Conservation (phyloP, 2,888 invertebrate species). For the Agrenia bidenticulata region DNA sequence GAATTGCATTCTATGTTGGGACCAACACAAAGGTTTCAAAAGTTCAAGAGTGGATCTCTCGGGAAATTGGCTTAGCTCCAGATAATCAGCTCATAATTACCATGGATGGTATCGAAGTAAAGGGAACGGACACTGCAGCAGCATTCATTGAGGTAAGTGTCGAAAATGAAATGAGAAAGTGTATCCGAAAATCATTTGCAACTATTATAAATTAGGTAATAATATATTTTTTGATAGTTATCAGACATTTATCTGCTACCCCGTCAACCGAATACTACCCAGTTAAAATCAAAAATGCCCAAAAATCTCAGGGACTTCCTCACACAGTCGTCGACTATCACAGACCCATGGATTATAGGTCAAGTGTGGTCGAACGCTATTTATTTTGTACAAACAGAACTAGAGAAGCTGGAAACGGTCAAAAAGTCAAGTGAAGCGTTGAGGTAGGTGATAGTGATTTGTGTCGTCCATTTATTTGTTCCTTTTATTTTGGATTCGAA, state of each 20-base stretch:
- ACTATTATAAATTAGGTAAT: not conserved
- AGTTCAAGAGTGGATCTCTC: slow-evolving; percentile 38
- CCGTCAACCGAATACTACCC: slow-evolving; percentile 24
- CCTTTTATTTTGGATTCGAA: slow-evolving; percentile 8
- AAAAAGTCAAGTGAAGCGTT: slow-evolving; percentile 37
- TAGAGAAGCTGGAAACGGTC: slow-evolving; percentile 34
- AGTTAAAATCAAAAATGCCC: slow-evolving; percentile 36
- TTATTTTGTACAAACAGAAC: slow-evolving; percentile 36
- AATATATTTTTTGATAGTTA: not conserved
- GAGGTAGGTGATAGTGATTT: slow-evolving; percentile 26
- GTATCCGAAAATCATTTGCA: too few relatives aligned
- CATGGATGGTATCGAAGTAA: slow-evolving; percentile 41
- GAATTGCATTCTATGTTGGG: slow-evolving; percentile 42
- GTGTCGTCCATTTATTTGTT: slow-evolving; percentile 2
- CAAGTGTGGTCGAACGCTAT: slow-evolving; percentile 42
- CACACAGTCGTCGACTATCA: slow-evolving; percentile 30
- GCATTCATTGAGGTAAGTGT: slow-evolving; percentile 37
- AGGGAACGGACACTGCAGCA: slow-evolving; percentile 32
- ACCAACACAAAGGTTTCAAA: slow-evolving; percentile 41
- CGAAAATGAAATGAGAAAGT: too few relatives aligned
- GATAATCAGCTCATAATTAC: slow-evolving; percentile 48
- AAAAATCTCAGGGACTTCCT: slow-evolving; percentile 37
- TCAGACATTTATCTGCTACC: slow-evolving; percentile 40
- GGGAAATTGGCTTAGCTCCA: slow-evolving; percentile 32
- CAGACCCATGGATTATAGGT: slow-evolving; percentile 33